Evolutionary conservation across 2,888 invertebrate genomes (phyloP).

Genomic region (Synergus laeviventris): DNA sequence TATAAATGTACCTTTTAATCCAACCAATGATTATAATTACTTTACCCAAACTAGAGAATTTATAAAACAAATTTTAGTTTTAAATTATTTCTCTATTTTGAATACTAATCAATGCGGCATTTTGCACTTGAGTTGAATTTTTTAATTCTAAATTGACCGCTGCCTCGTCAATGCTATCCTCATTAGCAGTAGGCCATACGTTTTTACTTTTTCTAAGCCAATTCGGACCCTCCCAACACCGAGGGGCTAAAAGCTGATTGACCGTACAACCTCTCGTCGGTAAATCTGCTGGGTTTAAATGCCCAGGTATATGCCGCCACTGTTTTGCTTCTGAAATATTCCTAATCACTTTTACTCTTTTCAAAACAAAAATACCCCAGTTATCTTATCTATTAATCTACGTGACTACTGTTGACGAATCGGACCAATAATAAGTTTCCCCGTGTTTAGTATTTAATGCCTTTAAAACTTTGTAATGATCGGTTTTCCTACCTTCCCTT

Average conservation of each 20-base stretch:
- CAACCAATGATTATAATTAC: constrained; percentile 2
- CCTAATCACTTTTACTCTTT: too few species aligned
- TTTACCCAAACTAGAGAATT: neutral
- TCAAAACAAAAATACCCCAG: too few species aligned
- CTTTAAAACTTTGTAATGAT: too few species aligned
- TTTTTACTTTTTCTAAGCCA: constrained; percentile 56
- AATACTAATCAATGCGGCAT: neutral
- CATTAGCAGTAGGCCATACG: constrained; percentile 53
- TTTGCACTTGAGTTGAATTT: constrained; percentile 29
- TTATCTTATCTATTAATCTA: too few species aligned
- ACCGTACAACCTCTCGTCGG: constrained; percentile 63
- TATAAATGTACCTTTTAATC: neutral
- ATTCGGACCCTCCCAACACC: constrained; percentile 66
- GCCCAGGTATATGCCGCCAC: too few species aligned
- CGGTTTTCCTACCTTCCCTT: too few species aligned
- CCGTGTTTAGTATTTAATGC: too few species aligned
- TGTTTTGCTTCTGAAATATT: too few species aligned
- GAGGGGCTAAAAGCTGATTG: constrained; percentile 55
- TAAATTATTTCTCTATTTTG: constrained; percentile 21
- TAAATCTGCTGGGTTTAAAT: constrained; percentile 64
- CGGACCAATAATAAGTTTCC: too few species aligned
- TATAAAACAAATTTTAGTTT: neutral
- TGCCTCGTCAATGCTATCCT: constrained; percentile 22
- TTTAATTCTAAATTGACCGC: constrained; percentile 50
- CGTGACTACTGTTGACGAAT: too few species aligned